Base-by-base conservation (phyloP, 2,797 vertebrate species). In the Gila robusta region DNA sequence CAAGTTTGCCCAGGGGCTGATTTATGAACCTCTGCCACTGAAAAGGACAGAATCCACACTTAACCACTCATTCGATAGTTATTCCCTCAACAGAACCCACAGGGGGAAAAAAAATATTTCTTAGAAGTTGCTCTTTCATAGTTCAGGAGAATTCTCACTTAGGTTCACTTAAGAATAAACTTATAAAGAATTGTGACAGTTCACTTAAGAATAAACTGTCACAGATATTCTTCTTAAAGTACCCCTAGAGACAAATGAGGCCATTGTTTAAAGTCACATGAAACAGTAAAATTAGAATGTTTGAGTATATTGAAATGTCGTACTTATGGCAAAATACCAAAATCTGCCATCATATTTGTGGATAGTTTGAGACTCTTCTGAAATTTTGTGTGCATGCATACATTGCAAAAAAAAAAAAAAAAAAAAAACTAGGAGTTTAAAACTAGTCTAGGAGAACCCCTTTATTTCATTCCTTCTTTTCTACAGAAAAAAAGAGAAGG, bases 1-100 rank as follows among this genome's bases (percentile, higher is more conserved):
- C 70, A 72, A 67, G 78, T 54, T 56, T 87, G 83, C 77, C 81
- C 41, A 79, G 21, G 85, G 87, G 84, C 62, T 79, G 74, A 88
- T 82, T 81, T 85, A 85, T 85, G 79, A 81, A 69, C 79, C 59
- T 72, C 44, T 54, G 2, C 52, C 49, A 79, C 47, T 80, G 39
- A 83, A 83, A 32, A 47, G 39, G 81, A 84, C 59, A 67, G 28
- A 74, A 84, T 77, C 7, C 79, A 79, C 39, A 70, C 47, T 84
- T 66, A 49, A 35, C 26, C 23, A 67, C 32, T 54, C 41, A 66
- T 84, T 52, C 28, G 67, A 54, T 52, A 26, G 54, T 47, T 83
- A 66, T 66, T 83, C 39, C 6, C 39, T 74, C 56, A 83, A 54
- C 81, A 64, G 26, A 83, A 62, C 17, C 52, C 35, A 44, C 52